phyloP scores from a whole-genome alignment of 2,797 vertebrate genomes.

The Botia almorhae region DNA sequence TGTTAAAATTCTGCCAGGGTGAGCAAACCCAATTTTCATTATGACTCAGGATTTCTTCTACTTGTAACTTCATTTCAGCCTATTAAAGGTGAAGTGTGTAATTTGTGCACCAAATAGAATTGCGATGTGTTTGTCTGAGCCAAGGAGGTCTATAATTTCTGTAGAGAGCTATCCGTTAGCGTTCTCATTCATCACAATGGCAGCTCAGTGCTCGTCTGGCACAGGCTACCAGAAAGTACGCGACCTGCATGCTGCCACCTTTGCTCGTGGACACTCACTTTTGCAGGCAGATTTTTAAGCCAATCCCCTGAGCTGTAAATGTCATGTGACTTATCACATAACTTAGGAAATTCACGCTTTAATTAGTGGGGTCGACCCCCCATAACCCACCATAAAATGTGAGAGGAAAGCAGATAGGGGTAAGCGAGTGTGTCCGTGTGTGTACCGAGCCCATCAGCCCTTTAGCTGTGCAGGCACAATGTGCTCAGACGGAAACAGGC shows the following conservation, averaged over 20 bases:
- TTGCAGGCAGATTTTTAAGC: not conserved
- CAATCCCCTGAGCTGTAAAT: not conserved
- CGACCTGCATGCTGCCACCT: not conserved
- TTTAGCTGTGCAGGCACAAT: constrained; percentile 68
- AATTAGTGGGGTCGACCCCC: not conserved
- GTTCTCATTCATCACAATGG: constrained; percentile 1
- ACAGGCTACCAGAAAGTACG: not conserved
- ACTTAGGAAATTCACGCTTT: not conserved
- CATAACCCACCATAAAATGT: not conserved
- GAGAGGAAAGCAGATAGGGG: constrained; percentile 14
- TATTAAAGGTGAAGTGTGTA: constrained; percentile 6
- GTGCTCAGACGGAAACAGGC: constrained; percentile 70
- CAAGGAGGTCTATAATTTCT: constrained; percentile 12
- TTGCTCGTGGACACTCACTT: not conserved
- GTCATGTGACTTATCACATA: not conserved
- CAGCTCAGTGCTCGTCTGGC: constrained; percentile 2
- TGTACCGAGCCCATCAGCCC: constrained; percentile 63
- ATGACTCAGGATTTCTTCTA: not conserved
- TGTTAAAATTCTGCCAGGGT: not conserved
- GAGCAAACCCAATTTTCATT: not conserved
- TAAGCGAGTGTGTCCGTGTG: constrained; percentile 53
- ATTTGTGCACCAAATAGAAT: not conserved
- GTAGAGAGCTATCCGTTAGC: constrained; percentile 8
- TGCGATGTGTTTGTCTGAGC: constrained; percentile 9
- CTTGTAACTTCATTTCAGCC: not conserved